Base-by-base conservation (phyloP, 2,797 vertebrate genomes). In the Rhodeus uyekii region DNA sequence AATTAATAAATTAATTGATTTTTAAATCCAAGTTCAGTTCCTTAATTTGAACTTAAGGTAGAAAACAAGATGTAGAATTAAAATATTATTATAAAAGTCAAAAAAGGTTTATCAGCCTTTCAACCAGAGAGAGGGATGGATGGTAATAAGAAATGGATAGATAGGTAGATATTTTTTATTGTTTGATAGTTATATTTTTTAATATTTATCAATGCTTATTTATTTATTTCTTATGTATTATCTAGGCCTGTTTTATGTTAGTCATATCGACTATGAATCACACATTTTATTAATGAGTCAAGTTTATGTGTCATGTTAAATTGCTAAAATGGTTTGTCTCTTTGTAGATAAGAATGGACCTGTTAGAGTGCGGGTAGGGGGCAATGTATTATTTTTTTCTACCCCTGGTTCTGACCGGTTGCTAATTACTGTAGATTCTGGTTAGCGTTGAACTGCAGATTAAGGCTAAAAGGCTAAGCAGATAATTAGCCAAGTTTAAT, bases 401-500 rank as follows among this genome's bases (percentile, higher is more conserved):
- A 2, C 27, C 53, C n/a, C 12, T 4, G 2, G 14, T 64, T 73
- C 42, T 50, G 42, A 10, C 32, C 19, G 7, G 6, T 22, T 58
- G 71, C 38, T 82, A 69, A 82, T 82, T 82, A 64, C 48, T 24
- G 16, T 58, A 29, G 80, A 48, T 82, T 76, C 60, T 82, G 50
- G 72, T 73, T 68, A 82, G 58, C 63, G 58, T 46, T 69, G 80
- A 76, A 65, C 61, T 44, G 61, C 80, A 55, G 46, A 79, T 24
- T 29, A 61, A 83, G 75, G 42, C 55, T 83, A 48, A 83, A 73
- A 83, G 76, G 79, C 74, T 64, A 77, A 77, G 58, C 55, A 72
- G 65, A 81, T 81, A 63, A 81, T 81, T 85, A 85, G 78, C 24
- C 53, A 61, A 53, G n/a, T 71, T 77, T 72, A 78, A 85, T 71